Evolutionary conservation across 2,888 invertebrate genomes (phyloP), one percentile per base, ranked within the genome.

Genomic region (Leptogaster cylindrica): DNA sequence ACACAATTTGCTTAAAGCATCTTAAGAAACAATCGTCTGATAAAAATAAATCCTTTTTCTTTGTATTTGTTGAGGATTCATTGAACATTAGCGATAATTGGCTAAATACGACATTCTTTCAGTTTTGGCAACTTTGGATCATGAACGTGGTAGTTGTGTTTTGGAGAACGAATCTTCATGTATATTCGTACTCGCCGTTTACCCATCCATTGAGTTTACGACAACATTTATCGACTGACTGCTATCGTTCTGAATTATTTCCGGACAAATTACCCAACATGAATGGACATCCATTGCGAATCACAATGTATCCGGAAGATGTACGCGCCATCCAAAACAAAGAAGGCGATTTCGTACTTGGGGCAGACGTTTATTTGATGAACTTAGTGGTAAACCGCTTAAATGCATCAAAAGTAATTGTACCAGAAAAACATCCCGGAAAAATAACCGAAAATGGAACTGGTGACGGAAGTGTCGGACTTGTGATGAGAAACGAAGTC

Each of bases 131-230:
- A 36, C 80, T 80, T 66, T 84, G 84, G 76, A 77, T 86, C 6
- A 79, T 86, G 0, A 86, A 86, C 72, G 75, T 77, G 3, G 77
- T 77, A 5, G 74, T 80, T 2, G 71, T 78, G 8, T 80, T 72
- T 27, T 76, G 75, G 74, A 72, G 73, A 0, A 66, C 77, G 6
- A 74, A 77, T 2, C 73, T 85, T 20, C 81, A 79, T 71, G 79
- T 84, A 61, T 86, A 82, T 70, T 81, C 82, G 0, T 86, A 84
- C 70, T 84, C 85, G 72, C 84, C 83, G 1, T 86, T 84, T 69
- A 75, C 78, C 0, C n/a, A n/a, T n/a, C 73, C 81, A 20, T 73
- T 81, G 71, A 79, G 84, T 33, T 75, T 76, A 39, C 82, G 83
- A 20, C 69, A 74, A 31, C 70, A 78, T 1, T 28, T 69, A 0